These are phyloP conservation scores for Neotragus pygmaeus DNA, from an alignment of 2,113 vertebrate genomes.

Conservation along the genomic window DNA sequence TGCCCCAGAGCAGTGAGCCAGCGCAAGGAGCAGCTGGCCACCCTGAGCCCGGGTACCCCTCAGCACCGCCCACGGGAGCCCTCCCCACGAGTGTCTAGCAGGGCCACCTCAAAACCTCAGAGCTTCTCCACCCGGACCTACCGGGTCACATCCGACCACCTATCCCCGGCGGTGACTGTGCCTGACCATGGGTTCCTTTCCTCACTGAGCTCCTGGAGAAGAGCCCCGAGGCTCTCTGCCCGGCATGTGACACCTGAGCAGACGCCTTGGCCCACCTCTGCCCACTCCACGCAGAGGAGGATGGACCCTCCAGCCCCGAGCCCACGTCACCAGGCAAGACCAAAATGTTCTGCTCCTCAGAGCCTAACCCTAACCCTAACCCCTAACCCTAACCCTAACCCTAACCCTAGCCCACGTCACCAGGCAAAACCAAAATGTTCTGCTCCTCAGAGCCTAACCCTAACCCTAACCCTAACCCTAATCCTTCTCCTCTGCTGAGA, in stretches of 20 bases:
- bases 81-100: not conserved
- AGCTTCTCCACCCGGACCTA: not conserved
- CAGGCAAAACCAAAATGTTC: no score
- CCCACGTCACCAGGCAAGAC: not conserved
- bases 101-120: not conserved
- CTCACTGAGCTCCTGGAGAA: not conserved
- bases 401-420: no score
- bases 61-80: rapidly evolving
- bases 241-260: rapidly evolving
- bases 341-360: not conserved
- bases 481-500: no score
- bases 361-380: no score
- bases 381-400: no score
- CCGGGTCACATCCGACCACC: not conserved
- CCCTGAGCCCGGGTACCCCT: not conserved
- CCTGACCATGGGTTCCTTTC: not conserved
- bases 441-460: no score
- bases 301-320: not conserved
- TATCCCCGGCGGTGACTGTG: not conserved
- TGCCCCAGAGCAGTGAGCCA: not conserved
- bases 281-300: not conserved
- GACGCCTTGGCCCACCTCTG: not conserved
- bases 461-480: no score
- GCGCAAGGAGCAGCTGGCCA: not conserved
- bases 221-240: not conserved